These are phyloP conservation scores for Ophiodon elongatus DNA, from an alignment of 2,113 vertebrate species.

Conservation along the genomic window DNA sequence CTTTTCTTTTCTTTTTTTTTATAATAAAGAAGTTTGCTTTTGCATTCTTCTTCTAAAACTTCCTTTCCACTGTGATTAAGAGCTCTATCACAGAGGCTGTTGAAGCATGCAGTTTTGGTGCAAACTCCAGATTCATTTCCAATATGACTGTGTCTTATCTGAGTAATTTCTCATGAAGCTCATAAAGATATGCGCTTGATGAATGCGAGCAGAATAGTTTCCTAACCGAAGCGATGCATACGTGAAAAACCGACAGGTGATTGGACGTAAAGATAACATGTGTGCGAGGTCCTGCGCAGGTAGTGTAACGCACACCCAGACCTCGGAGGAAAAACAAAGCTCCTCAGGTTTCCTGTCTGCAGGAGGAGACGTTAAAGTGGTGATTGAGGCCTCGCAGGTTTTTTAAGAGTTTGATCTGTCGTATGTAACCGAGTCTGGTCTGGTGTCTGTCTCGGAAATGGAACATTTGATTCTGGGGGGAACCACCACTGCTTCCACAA, in stretches of 20 bases:
- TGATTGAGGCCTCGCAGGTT: slow-evolving; percentile 9
- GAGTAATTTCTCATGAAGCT: slow-evolving; percentile 60
- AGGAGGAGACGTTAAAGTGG: neutral
- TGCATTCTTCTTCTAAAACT: slow-evolving; percentile 10
- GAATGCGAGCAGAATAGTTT: slow-evolving; percentile 67
- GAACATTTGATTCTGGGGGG: neutral
- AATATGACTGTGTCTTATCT: slow-evolving; percentile 67
- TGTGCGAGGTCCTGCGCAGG: slow-evolving; percentile 54
- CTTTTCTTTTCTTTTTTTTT: neutral
- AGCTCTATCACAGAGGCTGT: slow-evolving; percentile 40
- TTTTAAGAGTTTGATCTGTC: neutral
- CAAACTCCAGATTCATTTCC: slow-evolving; percentile 66
- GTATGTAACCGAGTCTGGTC: neutral
- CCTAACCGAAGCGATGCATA: slow-evolving; percentile 55
- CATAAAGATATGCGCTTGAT: slow-evolving; percentile 68
- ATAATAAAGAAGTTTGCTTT: neutral
- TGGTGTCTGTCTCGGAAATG: neutral
- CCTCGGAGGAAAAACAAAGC: slow-evolving; percentile 60
- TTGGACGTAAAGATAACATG: slow-evolving; percentile 67
- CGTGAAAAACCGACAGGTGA: slow-evolving; percentile 46
- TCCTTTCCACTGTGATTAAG: slow-evolving; percentile 40
- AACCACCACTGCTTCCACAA: neutral
- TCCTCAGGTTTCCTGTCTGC: slow-evolving; percentile 67
- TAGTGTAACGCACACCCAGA: slow-evolving; percentile 57
- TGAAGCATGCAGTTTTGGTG: slow-evolving; percentile 43